Base-by-base conservation (phyloP, 2,113 vertebrate genomes). In the Nesogale talazaci region DNA sequence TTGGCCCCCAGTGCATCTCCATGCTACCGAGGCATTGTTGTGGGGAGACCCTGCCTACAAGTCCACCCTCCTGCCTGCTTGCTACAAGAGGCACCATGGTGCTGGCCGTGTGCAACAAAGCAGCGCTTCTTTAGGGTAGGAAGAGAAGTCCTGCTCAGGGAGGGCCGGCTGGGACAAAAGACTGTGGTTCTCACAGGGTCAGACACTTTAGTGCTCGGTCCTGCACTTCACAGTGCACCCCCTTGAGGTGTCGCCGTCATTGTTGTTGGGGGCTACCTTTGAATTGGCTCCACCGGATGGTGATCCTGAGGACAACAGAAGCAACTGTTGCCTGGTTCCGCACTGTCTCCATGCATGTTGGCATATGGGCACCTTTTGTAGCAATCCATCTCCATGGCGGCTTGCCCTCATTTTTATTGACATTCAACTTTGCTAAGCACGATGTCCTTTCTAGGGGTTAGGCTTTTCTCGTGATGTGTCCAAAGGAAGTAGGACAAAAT, bases 71-170 rank as follows among this genome's bases (percentile, higher is more conserved):
- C 78, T 52, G 31, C 15, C 89, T 8, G 17, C 70, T 36, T 23
- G 9, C 19, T 36, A 56, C 14, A 10, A 1, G 20, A 38, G 23
- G 17, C 1, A 1, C 4, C n/a, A 20, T 11, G 4, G 27, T 3
- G 25, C 78, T 69, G 14, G 22, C 46, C 6, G 3, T 1, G 15
- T 15, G 72, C 52, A 1, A 19, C 15, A 23, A 12, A 36, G 57
- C 59, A n/a, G 5, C 34, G 59, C 86, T 36, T 38, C 69, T 16
- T 20, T 42, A 6, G 36, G 46, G 31, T 16, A 83, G 17, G 46
- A 46, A 40, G 42, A 12, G 27, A 59, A 27, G 9, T 15, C 1
- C 2, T 0, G 1, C 2, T 4, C 1, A 4, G 57, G 29, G 25
- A 14, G 52, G 17, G 40, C 7, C 0, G 1, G 20, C 38, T 17